Evolutionary conservation across 2,113 vertebrate genomes (phyloP).

Genomic region (Leucopsar rothschildi): DNA sequence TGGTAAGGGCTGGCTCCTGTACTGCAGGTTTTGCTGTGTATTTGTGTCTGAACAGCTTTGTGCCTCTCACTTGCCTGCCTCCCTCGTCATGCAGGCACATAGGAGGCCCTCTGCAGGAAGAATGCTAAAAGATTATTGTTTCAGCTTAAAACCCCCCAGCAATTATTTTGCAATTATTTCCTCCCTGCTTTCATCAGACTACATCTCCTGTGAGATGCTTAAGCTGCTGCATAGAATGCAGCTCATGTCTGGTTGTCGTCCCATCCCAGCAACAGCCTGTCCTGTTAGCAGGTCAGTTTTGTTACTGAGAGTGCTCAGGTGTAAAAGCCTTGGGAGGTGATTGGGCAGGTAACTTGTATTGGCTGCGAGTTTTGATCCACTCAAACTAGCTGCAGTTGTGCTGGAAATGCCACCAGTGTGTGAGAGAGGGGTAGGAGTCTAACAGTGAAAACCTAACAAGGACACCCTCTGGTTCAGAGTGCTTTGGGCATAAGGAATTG

Average conservation of each 20-base stretch:
- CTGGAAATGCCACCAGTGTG: neutral
- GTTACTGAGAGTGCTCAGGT: neutral
- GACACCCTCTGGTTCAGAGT: neutral
- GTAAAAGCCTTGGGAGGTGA: neutral
- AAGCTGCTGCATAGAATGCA: neutral
- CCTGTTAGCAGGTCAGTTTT: neutral
- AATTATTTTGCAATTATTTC: neutral
- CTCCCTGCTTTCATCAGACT: neutral
- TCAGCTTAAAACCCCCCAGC: neutral
- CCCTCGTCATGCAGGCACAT: neutral
- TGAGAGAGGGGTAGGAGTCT: neutral
- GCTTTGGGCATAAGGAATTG: neutral
- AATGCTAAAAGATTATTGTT: neutral
- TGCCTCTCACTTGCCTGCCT: neutral
- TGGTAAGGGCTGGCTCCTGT: neutral
- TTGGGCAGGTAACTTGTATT: neutral
- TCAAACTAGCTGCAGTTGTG: neutral
- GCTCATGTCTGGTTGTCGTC: neutral
- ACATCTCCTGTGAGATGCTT: neutral
- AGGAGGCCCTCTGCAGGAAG: neutral
- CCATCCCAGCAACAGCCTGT: neutral
- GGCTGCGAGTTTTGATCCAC: neutral
- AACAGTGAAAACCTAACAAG: fast-evolving
- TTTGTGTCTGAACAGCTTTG: neutral
- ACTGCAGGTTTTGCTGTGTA: neutral